Percentiles rank a stretch among this genome's conserved stretches.
Conservation (phyloP, 2,113 vertebrate species). For the Lynx canadensis region DNA sequence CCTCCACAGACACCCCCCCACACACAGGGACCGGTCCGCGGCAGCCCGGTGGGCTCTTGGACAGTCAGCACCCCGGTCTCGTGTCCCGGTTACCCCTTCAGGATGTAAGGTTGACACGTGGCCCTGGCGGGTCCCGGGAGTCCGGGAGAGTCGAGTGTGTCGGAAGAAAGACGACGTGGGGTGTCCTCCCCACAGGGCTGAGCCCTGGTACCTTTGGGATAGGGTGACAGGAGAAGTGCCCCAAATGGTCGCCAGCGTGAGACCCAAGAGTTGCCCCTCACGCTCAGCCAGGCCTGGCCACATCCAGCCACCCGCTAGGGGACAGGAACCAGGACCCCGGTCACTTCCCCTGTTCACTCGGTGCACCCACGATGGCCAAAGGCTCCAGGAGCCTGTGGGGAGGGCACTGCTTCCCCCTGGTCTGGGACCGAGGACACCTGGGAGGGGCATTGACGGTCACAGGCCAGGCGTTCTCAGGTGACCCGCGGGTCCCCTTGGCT, state of each 20-base stretch:
- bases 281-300: background rate
- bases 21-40: no score
- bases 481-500: background rate
- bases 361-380: background rate
- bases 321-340: background rate
- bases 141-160: background rate
- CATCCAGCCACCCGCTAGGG: accelerated
- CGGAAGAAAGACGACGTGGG: background rate
- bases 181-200: background rate
- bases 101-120: background rate
- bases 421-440: background rate
- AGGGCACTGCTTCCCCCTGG: background rate
- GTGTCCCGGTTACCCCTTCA: background rate
- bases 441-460: background rate
- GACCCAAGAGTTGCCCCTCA: background rate
- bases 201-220: background rate
- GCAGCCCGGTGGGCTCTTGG: background rate
- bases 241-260: accelerated
- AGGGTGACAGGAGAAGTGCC: accelerated
- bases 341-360: background rate
- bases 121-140: background rate
- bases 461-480: background rate
- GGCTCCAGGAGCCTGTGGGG: background rate
- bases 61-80: background rate
- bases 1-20: background rate